Conservation (phyloP, 2,113 vertebrate species). For the Trochalopteron elliotii region DNA sequence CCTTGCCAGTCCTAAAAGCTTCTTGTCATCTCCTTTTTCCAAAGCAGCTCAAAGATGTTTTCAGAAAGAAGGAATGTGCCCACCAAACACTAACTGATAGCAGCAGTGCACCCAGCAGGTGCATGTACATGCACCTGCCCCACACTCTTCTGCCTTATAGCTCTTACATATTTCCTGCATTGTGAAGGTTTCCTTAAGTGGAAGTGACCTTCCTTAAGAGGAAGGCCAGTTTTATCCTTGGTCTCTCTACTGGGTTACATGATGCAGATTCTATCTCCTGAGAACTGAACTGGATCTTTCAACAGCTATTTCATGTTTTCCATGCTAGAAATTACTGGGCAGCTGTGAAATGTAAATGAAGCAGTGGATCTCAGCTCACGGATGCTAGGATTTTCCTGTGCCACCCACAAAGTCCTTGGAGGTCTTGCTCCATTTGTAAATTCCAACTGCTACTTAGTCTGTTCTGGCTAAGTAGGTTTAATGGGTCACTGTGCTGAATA, state of each 20-base stretch:
- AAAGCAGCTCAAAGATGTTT: not conserved
- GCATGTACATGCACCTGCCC: not conserved
- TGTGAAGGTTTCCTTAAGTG: not conserved
- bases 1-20: not conserved
- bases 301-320: not conserved
- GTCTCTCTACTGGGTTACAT: not conserved
- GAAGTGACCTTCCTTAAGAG: not conserved
- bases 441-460: not conserved
- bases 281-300: not conserved
- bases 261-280: not conserved
- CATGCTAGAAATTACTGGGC: not conserved
- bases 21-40: not conserved
- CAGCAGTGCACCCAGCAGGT: not conserved
- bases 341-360: not conserved
- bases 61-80: not conserved
- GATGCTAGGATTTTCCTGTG: not conserved
- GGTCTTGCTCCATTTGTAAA: not conserved
- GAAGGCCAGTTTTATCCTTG: not conserved
- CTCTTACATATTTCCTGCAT: not conserved
- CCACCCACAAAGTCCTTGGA: not conserved
- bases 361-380: not conserved
- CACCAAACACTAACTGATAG: not conserved
- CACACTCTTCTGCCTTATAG: rapidly evolving
- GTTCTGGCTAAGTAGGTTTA: not conserved
- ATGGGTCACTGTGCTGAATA: not conserved